Evolutionary conservation across 1,140 invertebrate species (phyloP), one percentile per base, ranked within the genome.

Genomic region (Lysiphlebus fabarum): DNA sequence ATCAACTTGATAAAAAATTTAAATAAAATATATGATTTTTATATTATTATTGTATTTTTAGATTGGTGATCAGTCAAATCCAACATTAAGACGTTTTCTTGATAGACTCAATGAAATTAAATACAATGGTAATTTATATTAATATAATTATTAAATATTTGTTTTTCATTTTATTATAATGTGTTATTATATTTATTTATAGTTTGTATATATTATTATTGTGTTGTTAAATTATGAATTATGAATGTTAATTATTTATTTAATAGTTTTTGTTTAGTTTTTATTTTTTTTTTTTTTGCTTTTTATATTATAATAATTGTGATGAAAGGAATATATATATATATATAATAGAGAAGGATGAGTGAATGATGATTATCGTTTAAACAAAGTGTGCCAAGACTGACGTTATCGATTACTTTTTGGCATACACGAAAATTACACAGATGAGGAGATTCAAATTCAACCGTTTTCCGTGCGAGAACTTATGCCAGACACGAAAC

Each of bases 401-500:
- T 70, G 63, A 69, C 67, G 67, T 70, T 71, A 77, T 72, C 69
- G 69, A 75, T 67, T 67, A 65, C 64, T 59, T 33, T 36, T 40
- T 56, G 33, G 34, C 33, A 44, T 41, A 55, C n/a, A 76, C 66
- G 61, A 70, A 71, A 71, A 53, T 59, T 72, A 62, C 62, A 67
- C 74, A 91, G 91, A 90, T 67, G 87, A 92, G 55, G 86, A 90
- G 71, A 87, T 88, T 60, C 85, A 88, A 55, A 87, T 96, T 59
- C 90, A 89, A 72, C 84, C 89, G 53, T 79, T 96, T 65, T 91
- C 89, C 40, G 86, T 96, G 44, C 82, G 88, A 40, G 92, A 91
- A 14, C 82, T 97, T 49, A 79, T 97, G 42, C 94, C 94, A 4
- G 90, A 94, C 68, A 96, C 94, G 50, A 90, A 93, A 69, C 91